Percentiles rank a stretch among this genome's conserved stretches.
Conservation (phyloP, 2,888 invertebrate genomes). For the Ethmia dodecea region DNA sequence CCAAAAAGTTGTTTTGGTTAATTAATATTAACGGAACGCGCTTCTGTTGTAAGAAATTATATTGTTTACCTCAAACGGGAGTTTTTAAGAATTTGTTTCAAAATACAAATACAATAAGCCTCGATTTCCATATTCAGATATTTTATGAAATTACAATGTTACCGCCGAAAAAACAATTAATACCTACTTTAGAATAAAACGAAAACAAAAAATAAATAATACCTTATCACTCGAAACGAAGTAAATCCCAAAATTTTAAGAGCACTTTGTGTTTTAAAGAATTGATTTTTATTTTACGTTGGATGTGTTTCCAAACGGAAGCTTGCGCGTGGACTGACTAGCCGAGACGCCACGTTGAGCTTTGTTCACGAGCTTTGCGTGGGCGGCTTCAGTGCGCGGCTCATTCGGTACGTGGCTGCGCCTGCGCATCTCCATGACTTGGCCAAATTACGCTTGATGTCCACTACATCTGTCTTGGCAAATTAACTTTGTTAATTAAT, state of each 20-base stretch:
- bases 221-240: conserved; percentile 24
- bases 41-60: conserved; percentile 1
- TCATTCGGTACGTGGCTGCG: conserved; percentile 28
- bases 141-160: no score
- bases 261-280: conserved; percentile 9
- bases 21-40: conserved; percentile 9
- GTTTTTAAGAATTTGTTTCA: no score
- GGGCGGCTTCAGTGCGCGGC: conserved; percentile 31
- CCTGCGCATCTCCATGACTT: conserved; percentile 40
- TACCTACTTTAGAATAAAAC: no score
- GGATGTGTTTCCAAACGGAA: conserved; percentile 51
- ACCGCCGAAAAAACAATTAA: no score
- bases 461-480: conserved; percentile 59
- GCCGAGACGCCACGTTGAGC: conserved; percentile 37
- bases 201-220: conserved; percentile 25
- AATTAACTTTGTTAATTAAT: conserved; percentile 50
- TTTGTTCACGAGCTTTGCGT: conserved; percentile 63
- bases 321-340: conserved; percentile 61
- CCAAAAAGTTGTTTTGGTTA: conserved; percentile 4
- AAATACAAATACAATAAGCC: no score
- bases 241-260: conserved; percentile 7
- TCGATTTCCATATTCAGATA: no score
- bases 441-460: conserved; percentile 30
- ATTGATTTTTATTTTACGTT: conserved; percentile 16
- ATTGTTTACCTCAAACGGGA: no score